phyloP scores from a whole-genome alignment of 2,888 invertebrate genomes.

The Drosophila buzzatii region DNA sequence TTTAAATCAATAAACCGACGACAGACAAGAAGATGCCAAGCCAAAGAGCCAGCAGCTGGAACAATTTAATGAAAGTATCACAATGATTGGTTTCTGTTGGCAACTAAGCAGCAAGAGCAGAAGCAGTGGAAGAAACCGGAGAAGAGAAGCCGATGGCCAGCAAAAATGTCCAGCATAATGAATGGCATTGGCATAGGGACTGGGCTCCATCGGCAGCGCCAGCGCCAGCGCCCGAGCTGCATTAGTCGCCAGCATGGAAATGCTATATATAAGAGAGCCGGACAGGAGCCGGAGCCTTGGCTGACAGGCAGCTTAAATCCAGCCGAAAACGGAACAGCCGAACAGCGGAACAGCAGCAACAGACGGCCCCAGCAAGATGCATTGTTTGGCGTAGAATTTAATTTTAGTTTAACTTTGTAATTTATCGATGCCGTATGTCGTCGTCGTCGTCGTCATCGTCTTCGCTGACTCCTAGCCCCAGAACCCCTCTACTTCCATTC shows the following conservation, averaged over 20 bases:
- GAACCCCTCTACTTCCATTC: background rate
- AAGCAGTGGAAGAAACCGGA: conserved; percentile 15
- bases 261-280: conserved; percentile 64
- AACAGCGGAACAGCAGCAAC: conserved; percentile 32
- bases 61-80: conserved; percentile 80
- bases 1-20: conserved; percentile 70
- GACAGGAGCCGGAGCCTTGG: conserved; percentile 64
- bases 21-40: conserved; percentile 32
- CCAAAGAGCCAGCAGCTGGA: conserved; percentile 37
- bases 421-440: conserved; percentile 81
- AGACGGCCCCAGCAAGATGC: conserved; percentile 66
- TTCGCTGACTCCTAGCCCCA: conserved; percentile 18
- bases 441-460: conserved; percentile 56
- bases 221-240: conserved; percentile 55
- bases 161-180: conserved; percentile 73
- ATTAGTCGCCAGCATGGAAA: conserved; percentile 81
- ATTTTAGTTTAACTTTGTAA: conserved; percentile 82
- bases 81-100: conserved; percentile 81
- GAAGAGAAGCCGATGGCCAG: conserved; percentile 54
- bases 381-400: conserved; percentile 82
- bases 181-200: conserved; percentile 79
- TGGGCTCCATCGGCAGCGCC: conserved; percentile 65
- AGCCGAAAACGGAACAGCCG: conserved; percentile 68
- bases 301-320: conserved; percentile 82
- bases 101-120: conserved; percentile 65